Percentiles rank a stretch among this genome's conserved stretches.
These are phyloP conservation scores for Magallana nippona DNA, from an alignment of 2,888 invertebrate species.

Conservation along the genomic window DNA sequence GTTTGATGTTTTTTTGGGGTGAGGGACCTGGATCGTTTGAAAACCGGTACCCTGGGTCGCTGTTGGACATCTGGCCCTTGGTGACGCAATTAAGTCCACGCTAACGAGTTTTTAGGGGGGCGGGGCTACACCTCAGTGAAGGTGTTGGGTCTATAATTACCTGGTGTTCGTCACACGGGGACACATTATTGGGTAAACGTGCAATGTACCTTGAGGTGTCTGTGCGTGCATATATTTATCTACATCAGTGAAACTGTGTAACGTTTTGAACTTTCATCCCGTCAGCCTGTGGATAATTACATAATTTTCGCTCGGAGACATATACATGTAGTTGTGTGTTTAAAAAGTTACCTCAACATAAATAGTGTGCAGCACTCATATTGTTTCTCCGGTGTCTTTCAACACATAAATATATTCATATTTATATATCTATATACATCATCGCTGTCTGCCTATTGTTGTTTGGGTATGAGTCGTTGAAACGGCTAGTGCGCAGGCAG, in stretches of 20 bases:
- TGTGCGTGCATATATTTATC: no score
- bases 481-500: slow-evolving; percentile 11
- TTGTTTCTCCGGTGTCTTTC: no score
- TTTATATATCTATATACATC: background rate
- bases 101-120: slow-evolving; percentile 24
- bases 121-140: background rate
- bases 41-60: background rate
- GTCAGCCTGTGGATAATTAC: no score
- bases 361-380: no score
- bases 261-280: no score
- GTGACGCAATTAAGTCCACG: background rate
- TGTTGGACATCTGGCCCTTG: slow-evolving; percentile 23
- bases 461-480: slow-evolving; percentile 21
- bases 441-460: background rate
- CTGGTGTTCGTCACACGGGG: background rate
- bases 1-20: background rate
- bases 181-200: background rate
- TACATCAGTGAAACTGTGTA: no score
- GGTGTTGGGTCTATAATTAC: slow-evolving; percentile 3
- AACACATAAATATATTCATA: background rate
- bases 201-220: no score
- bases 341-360: no score
- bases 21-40: background rate
- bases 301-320: no score
- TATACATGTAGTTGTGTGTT: no score